Evolutionary conservation across 2,113 vertebrate species (phyloP).

Genomic region (Sorex fumeus): DNA sequence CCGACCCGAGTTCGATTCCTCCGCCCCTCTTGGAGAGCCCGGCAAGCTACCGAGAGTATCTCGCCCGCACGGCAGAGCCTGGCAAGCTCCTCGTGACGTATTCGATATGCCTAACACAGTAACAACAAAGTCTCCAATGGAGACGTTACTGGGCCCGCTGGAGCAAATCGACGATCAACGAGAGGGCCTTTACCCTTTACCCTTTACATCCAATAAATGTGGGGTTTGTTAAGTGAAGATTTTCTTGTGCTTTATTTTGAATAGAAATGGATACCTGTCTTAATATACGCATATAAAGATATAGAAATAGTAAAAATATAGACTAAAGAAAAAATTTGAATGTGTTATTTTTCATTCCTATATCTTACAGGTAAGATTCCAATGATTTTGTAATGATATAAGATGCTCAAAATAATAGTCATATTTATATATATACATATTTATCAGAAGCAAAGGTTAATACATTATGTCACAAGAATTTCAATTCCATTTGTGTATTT

Average conservation of each 20-base stretch:
- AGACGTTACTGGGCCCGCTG: too few species aligned
- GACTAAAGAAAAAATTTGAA: neutral
- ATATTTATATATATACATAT: slow-evolving; percentile 19
- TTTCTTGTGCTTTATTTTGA: slow-evolving; percentile 12
- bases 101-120: too few species aligned
- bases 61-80: too few species aligned
- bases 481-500: slow-evolving; percentile 32
- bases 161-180: too few species aligned
- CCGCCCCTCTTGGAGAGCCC: too few species aligned
- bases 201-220: too few species aligned
- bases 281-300: neutral
- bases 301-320: neutral
- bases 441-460: slow-evolving; percentile 12
- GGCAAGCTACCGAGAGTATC: too few species aligned
- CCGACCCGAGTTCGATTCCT: too few species aligned
- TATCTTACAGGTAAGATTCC: slow-evolving; percentile 4
- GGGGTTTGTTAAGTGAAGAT: too few species aligned
- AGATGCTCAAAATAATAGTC: slow-evolving; percentile 15
- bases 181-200: too few species aligned
- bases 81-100: too few species aligned
- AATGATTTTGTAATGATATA: neutral
- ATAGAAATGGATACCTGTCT: slow-evolving; percentile 26
- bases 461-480: neutral
- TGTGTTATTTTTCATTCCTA: neutral
- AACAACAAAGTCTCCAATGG: too few species aligned